These are phyloP conservation scores for Watsonalla cultraria DNA, from an alignment of 2,888 invertebrate genomes.

Conservation along the genomic window DNA sequence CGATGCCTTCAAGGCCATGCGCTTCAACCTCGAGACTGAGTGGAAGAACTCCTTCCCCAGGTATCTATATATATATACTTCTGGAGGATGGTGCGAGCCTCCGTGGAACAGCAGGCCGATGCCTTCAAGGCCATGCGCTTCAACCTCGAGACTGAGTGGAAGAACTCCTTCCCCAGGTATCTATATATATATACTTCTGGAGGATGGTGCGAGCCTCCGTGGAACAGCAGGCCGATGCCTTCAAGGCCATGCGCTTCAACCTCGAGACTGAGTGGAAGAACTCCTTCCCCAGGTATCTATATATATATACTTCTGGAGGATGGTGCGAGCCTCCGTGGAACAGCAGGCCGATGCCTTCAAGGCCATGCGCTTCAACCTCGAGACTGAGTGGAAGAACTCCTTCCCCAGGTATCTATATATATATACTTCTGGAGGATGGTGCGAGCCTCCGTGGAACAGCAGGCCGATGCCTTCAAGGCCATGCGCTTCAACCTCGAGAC, in stretches of 20 bases:
- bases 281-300: constrained; percentile 90
- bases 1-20: constrained; percentile 96
- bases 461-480: constrained; percentile 99
- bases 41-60: constrained; percentile 99
- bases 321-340: constrained; percentile 99
- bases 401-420: constrained; percentile 85
- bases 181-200: constrained; percentile 88
- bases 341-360: constrained; percentile 99
- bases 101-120: constrained; percentile 99
- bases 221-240: constrained; percentile 99
- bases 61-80: constrained; percentile 83
- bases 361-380: constrained; percentile 96
- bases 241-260: constrained; percentile 97
- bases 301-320: constrained; percentile 94
- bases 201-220: constrained; percentile 99
- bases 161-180: constrained; percentile 97
- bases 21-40: constrained; percentile 99
- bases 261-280: constrained; percentile 99
- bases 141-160: constrained; percentile 99
- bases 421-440: constrained; percentile 99
- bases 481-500: constrained; percentile 98
- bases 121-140: constrained; percentile 98
- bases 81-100: constrained; percentile 99
- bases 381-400: constrained; percentile 99
- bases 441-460: constrained; percentile 98